phyloP scores from a whole-genome alignment of 2,888 invertebrate genomes.

The Apodemia duryi region DNA sequence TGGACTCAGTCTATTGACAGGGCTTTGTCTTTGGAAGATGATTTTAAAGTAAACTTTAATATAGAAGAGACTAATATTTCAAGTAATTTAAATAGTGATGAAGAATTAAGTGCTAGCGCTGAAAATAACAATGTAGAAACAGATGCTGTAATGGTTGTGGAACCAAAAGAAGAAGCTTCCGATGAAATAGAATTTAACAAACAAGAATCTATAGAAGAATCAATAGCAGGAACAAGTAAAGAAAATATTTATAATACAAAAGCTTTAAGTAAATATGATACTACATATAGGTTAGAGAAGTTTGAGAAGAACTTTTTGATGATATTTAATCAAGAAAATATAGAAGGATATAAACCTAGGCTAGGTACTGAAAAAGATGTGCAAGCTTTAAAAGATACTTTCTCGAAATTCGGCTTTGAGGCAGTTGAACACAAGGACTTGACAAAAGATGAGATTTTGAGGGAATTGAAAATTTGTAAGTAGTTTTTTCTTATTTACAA shows the following conservation, averaged over 20 bases:
- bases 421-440: conserved; percentile 42
- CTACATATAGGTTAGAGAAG: conserved; percentile 50
- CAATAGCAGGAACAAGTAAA: conserved; percentile 18
- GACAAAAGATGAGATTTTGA: conserved; percentile 43
- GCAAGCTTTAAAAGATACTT: conserved; percentile 33
- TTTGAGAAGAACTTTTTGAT: conserved; percentile 49
- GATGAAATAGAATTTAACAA: background rate
- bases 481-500: conserved; percentile 15
- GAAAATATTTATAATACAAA: conserved; percentile 27
- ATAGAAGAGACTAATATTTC: background rate
- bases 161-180: background rate
- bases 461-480: conserved; percentile 43
- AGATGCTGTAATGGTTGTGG: background rate
- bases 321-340: conserved; percentile 51
- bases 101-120: background rate
- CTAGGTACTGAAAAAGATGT: conserved; percentile 52
- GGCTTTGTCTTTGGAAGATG: conserved; percentile 1
- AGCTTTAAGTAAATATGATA: conserved; percentile 43
- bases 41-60: background rate
- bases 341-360: conserved; percentile 43
- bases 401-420: conserved; percentile 42
- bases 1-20: conserved; percentile 2
- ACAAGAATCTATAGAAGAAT: conserved; percentile 1
- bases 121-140: background rate
- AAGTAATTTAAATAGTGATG: conserved; percentile 1